A percentile compares a stretch with the other conserved stretches of the same genome.
phyloP scores from a whole-genome alignment of 2,888 invertebrate species.

The Bombylius major region DNA sequence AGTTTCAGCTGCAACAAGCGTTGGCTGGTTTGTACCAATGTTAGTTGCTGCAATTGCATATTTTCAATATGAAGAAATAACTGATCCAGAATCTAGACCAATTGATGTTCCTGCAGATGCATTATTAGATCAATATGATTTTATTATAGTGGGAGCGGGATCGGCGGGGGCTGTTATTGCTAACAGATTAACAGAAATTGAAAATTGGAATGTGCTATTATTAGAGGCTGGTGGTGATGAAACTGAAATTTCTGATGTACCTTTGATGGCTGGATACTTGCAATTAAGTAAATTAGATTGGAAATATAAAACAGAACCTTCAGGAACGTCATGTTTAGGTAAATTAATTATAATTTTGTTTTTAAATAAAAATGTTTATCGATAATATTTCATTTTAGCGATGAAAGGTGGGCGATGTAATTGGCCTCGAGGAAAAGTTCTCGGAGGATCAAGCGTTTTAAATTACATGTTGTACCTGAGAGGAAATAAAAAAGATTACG shows the following conservation, averaged over 20 bases:
- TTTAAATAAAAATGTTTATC: neutral
- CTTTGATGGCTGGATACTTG: constrained; percentile 72
- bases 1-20: constrained; percentile 50
- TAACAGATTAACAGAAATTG: constrained; percentile 66
- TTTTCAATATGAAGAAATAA: constrained; percentile 74
- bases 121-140: constrained; percentile 58
- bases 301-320: constrained; percentile 87
- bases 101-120: constrained; percentile 55
- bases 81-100: constrained; percentile 69
- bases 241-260: constrained; percentile 82
- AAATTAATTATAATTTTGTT: constrained; percentile 19
- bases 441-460: constrained; percentile 79
- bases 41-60: constrained; percentile 75
- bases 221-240: constrained; percentile 84
- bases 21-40: constrained; percentile 73
- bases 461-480: constrained; percentile 88
- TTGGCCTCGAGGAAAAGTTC: constrained; percentile 84
- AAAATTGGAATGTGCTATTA: constrained; percentile 65
- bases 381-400: constrained; percentile 39
- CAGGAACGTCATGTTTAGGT: constrained; percentile 71
- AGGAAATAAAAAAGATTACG: constrained; percentile 82
- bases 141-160: constrained; percentile 75
- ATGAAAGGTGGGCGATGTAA: constrained; percentile 77
- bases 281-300: constrained; percentile 80
- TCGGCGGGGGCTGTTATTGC: constrained; percentile 83